Conservation (phyloP, 2,113 vertebrate genomes). For the Nerophis lumbriciformis region DNA sequence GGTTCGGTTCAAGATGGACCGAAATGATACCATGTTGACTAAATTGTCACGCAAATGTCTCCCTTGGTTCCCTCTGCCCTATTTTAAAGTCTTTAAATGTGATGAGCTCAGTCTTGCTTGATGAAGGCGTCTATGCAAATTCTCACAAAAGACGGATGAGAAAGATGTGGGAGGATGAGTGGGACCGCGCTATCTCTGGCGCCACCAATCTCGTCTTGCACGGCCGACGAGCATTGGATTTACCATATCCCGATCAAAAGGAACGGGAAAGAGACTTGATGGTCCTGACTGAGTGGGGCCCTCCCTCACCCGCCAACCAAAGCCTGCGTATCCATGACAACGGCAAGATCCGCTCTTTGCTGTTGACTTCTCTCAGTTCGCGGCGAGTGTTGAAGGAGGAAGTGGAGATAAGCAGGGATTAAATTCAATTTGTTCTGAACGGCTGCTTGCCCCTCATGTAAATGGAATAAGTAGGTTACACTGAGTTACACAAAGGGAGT, state of each 20-base stretch:
- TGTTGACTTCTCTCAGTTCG: constrained; percentile 60
- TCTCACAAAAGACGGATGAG: constrained; percentile 48
- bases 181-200: constrained; percentile 35
- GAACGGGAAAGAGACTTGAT: constrained; percentile 48
- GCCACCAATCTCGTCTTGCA: constrained; percentile 33
- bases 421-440: constrained; percentile 59
- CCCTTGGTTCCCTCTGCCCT: not conserved
- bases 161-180: constrained; percentile 46
- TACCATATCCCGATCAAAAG: constrained; percentile 38
- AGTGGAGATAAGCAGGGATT: constrained; percentile 59
- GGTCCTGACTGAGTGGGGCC: constrained; percentile 38
- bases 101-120: constrained; percentile 31
- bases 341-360: constrained; percentile 54
- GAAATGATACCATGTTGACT: not conserved
- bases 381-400: constrained; percentile 51
- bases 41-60: not conserved
- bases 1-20: constrained; percentile 10
- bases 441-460: constrained; percentile 50
- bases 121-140: constrained; percentile 49
- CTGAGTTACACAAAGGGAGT: constrained; percentile 16
- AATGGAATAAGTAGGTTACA: constrained; percentile 57
- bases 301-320: constrained; percentile 45
- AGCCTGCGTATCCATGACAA: constrained; percentile 70
- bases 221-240: constrained; percentile 35
- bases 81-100: constrained; percentile 1